Evolutionary conservation across 2,888 invertebrate species (phyloP), one percentile per base, ranked within the genome.

Genomic region (Chrysolina haemoptera): DNA sequence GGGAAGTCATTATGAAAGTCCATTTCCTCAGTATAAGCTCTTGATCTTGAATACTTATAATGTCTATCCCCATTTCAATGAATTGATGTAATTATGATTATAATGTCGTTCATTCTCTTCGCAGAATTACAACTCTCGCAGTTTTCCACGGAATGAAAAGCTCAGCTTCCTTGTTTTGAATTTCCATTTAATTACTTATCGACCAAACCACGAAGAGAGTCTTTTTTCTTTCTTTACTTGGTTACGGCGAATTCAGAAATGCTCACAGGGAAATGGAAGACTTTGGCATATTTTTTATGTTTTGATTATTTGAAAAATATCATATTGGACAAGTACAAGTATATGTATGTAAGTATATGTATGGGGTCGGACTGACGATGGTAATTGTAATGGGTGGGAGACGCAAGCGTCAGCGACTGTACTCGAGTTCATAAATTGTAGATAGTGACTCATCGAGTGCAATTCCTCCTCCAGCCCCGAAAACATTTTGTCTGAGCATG

Each of bases 21-120:
- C 20, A 11, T 20, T 18, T 22, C 12, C 20, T 18, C 20, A 53
- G 18, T 53, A n/a, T n/a, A 20, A 53, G 16, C 20, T 5, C 20
- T 12, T 12, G 18, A 11, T 18, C 12, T 12, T 20, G 4, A 18
- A 20, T 53, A 53, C 16, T 53, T 20, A 18, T 53, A 18, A 53
- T 18, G 20, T 4, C 12, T 20, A 53, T 53, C 20, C 5, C 18
- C 12, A 12, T 20, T 53, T 3, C 53, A 20, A 20, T 18, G 20
- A 53, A 20, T 53, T 20, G 53, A 53, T 53, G 18, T 53, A 20
- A 53, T 53, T 53, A 53, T 20, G 18, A 53, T 53, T 53, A 20
- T 53, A 53, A 53, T 20, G 11, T 20, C 53, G 53, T 53, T 53
- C 18, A 18, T 20, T 12, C 20, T 53, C 53, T 20, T 48, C 16